Percentiles rank a stretch among this genome's conserved stretches.
phyloP scores from a whole-genome alignment of 2,797 vertebrate species.

The Ciconia nigra region DNA sequence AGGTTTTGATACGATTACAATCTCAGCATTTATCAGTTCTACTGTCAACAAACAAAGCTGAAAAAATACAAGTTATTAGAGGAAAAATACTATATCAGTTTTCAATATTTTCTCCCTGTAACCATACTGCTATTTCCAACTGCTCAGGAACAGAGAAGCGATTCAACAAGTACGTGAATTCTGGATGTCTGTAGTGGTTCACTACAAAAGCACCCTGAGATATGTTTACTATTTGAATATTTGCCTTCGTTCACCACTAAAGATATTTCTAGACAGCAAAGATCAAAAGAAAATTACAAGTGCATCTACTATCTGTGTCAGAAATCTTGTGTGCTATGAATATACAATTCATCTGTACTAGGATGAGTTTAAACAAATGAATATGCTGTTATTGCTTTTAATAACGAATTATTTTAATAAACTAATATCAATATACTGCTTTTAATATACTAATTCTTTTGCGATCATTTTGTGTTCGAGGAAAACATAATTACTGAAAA shows the following conservation, averaged over 20 bases:
- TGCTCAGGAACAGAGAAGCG: neutral
- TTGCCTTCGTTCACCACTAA: neutral
- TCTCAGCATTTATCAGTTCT: neutral
- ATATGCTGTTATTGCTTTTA: neutral
- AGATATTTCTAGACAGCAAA: neutral
- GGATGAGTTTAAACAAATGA: neutral
- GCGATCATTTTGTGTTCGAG: neutral
- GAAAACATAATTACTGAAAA: slow-evolving; percentile 17
- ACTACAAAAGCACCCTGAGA: neutral
- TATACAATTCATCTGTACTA: neutral
- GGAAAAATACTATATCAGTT: neutral
- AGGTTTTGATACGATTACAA: neutral
- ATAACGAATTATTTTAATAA: neutral
- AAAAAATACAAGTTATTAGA: fast-evolving
- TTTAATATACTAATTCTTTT: neutral
- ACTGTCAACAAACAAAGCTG: neutral
- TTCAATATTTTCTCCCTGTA: neutral
- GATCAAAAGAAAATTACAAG: neutral
- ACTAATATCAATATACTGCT: neutral
- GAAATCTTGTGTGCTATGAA: neutral
- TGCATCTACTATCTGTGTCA: neutral
- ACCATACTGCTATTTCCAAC: neutral
- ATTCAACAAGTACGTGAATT: neutral
- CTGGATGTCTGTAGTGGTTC: neutral
- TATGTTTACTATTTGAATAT: neutral